Evolutionary conservation across 2,113 vertebrate genomes (phyloP).

Genomic region (Eidolon helvum): DNA sequence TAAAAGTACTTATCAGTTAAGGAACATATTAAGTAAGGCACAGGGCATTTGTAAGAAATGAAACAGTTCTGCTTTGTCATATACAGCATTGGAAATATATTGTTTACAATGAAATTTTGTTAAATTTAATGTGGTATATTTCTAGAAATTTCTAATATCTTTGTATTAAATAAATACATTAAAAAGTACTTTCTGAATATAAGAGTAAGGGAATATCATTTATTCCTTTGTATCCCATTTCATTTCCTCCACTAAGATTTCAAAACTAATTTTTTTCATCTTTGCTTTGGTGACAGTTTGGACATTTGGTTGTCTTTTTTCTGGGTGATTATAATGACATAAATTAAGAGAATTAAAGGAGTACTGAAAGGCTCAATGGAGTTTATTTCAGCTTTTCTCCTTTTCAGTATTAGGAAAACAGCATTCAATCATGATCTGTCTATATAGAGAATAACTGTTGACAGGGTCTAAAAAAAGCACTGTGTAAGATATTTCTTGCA

Average conservation of each 20-base stretch:
- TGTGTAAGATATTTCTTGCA: neutral
- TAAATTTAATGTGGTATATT: neutral
- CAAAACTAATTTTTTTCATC: neutral
- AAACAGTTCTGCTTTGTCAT: neutral
- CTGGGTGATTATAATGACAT: neutral
- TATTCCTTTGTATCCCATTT: neutral
- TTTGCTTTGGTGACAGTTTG: neutral
- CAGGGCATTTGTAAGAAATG: neutral
- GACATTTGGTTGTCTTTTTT: neutral
- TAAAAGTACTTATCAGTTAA: neutral
- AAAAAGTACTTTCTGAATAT: neutral
- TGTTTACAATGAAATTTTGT: neutral
- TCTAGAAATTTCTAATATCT: neutral
- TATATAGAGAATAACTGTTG: neutral
- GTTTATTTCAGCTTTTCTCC: neutral
- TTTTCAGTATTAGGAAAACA: neutral
- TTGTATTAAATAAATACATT: neutral
- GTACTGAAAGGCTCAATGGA: neutral
- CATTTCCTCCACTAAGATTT: neutral
- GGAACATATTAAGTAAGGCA: neutral
- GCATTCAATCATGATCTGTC: neutral
- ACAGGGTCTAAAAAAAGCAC: neutral
- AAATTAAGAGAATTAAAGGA: neutral
- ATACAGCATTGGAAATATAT: neutral
- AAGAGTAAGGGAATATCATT: neutral